phyloP scores from a whole-genome alignment of 2,888 invertebrate species.

The Dyspetes luteomarginatus region DNA sequence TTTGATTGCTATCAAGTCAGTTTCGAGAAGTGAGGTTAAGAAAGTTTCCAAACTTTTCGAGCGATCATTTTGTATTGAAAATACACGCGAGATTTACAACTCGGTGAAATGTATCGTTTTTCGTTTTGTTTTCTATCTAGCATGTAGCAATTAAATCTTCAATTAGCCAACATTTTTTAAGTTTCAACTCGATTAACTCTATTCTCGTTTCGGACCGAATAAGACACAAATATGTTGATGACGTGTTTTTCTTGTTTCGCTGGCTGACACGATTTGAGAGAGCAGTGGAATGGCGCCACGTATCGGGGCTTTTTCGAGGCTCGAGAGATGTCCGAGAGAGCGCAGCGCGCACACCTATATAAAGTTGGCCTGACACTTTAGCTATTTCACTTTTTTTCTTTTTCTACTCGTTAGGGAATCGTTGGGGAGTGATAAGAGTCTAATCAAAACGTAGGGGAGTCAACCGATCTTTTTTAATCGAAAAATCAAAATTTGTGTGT shows the following conservation, averaged over 20 bases:
- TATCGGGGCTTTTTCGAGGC: too few relatives aligned
- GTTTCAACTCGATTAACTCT: conserved; percentile 49
- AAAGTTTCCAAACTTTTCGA: conserved; percentile 67
- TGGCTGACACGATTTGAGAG: conserved; percentile 32
- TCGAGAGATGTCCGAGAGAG: too few relatives aligned
- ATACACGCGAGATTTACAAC: conserved; percentile 6
- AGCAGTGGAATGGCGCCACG: background rate
- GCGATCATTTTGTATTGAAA: conserved; percentile 62
- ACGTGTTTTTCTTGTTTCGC: conserved; percentile 73
- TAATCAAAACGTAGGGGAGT: too few relatives aligned
- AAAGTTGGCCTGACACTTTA: too few relatives aligned
- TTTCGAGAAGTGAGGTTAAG: conserved; percentile 71
- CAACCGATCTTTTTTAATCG: too few relatives aligned
- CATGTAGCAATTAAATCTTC: conserved; percentile 13
- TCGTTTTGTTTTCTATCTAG: conserved; percentile 5
- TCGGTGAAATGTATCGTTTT: background rate
- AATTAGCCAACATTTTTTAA: conserved; percentile 55
- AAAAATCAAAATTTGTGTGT: too few relatives aligned
- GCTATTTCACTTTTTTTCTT: too few relatives aligned
- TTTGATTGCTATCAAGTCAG: conserved; percentile 59
- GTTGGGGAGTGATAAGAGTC: too few relatives aligned
- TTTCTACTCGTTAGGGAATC: too few relatives aligned
- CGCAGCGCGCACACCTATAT: too few relatives aligned
- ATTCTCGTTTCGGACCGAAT: conserved; percentile 35
- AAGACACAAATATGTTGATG: conserved; percentile 69